Percentiles rank a stretch among this genome's conserved stretches.
Conservation (phyloP, 2,888 invertebrate species). For the Ornithoptera priamus region DNA sequence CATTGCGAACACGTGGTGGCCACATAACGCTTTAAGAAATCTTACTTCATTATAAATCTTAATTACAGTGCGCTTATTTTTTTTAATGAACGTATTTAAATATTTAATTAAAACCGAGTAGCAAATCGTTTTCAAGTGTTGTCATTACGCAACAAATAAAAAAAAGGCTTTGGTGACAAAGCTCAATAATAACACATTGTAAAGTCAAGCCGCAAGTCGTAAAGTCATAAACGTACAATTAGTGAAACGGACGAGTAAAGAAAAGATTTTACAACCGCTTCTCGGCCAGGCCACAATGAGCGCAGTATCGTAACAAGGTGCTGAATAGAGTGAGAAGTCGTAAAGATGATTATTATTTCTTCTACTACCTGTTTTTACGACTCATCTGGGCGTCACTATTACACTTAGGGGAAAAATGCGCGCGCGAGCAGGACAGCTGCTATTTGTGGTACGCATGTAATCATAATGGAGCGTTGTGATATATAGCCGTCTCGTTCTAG, state of each 20-base stretch:
- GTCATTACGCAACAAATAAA: conserved; percentile 30
- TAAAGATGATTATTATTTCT: conserved; percentile 82
- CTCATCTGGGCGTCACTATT: conserved; percentile 62
- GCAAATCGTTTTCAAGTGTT: conserved; percentile 2
- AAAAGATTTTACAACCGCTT: conserved; percentile 80
- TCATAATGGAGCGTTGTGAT: conserved; percentile 49
- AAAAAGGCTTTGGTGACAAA: conserved; percentile 60
- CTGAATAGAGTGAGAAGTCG: conserved; percentile 82
- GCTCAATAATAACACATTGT: conserved; percentile 67
- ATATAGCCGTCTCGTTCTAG: conserved; percentile 60
- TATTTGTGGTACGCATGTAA: conserved; percentile 56
- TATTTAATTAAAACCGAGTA: conserved; percentile 18
- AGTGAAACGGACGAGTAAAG: conserved; percentile 79
- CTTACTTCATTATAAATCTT: not conserved
- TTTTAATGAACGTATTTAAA: not conserved
- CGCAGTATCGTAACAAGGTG: conserved; percentile 80
- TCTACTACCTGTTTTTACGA: conserved; percentile 81
- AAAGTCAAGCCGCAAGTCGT: conserved; percentile 76
- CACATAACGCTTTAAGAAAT: not conserved
- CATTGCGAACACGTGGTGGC: conserved; percentile 62
- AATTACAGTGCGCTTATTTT: not conserved
- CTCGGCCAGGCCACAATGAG: conserved; percentile 77
- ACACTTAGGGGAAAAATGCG: conserved; percentile 39
- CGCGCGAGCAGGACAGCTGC: conserved; percentile 59
- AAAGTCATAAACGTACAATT: conserved; percentile 80